Evolutionary conservation across 1,140 invertebrate genomes (phyloP).

Genomic region (Tetragnatha versicolor): DNA sequence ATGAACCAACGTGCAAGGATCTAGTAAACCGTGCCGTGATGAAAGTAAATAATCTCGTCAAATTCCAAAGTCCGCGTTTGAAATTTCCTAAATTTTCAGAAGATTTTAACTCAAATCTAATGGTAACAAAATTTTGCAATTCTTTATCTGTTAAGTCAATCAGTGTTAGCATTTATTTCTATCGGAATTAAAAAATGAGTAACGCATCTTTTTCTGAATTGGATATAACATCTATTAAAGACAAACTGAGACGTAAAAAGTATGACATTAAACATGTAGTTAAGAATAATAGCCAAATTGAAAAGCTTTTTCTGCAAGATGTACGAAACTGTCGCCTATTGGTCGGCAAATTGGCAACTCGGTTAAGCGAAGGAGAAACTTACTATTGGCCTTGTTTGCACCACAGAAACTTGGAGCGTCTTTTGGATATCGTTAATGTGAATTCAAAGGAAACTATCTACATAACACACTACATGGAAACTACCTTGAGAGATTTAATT

Average conservation of each 20-base stretch:
- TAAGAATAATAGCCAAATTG: neutral
- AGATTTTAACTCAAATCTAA: too few species aligned
- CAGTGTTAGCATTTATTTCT: fast-evolving
- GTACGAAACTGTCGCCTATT: neutral
- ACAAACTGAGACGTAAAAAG: neutral
- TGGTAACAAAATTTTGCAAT: neutral
- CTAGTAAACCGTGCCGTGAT: too few species aligned
- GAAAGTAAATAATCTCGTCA: too few species aligned
- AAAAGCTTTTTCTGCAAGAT: constrained; percentile 5
- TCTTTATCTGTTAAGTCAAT: neutral
- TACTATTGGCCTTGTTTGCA: constrained; percentile 16
- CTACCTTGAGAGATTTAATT: neutral
- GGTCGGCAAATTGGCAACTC: neutral
- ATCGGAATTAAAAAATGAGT: constrained; percentile 12
- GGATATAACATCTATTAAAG: neutral
- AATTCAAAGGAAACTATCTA: neutral
- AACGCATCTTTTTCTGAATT: neutral
- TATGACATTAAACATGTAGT: neutral
- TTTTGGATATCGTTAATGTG: neutral
- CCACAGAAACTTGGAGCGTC: constrained; percentile 16
- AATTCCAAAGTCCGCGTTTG: too few species aligned
- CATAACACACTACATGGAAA: neutral
- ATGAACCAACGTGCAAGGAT: too few species aligned
- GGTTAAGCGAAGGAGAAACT: constrained; percentile 5
- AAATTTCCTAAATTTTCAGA: too few species aligned